Conservation (phyloP, 2,113 vertebrate species). For the Spermophilus dauricus region DNA sequence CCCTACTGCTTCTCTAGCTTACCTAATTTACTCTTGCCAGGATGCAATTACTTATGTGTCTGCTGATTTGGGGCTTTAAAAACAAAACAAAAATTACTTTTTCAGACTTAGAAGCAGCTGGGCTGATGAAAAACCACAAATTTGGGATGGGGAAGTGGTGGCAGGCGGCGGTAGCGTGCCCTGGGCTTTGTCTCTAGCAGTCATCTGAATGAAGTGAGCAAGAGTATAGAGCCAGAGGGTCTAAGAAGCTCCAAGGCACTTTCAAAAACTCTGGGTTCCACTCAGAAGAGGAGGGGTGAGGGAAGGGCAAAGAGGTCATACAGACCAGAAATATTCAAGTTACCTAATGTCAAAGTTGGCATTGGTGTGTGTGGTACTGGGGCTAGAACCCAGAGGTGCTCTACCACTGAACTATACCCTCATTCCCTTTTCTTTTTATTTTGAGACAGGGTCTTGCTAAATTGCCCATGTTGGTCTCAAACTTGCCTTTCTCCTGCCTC, state of each 20-base stretch:
- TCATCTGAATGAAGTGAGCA: background rate
- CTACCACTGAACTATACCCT: too few relatives aligned
- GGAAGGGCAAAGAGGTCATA: background rate
- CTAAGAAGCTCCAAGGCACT: background rate
- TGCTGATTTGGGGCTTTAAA: background rate
- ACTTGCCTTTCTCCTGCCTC: too few relatives aligned
- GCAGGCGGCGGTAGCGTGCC: background rate
- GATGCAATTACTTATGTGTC: conserved; percentile 12
- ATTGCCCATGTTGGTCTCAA: too few relatives aligned
- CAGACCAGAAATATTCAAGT: background rate
- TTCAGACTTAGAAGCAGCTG: conserved; percentile 10
- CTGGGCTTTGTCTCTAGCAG: background rate
- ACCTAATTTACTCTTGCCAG: conserved; percentile 57
- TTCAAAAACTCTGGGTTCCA: background rate
- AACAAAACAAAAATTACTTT: background rate
- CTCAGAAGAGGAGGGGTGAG: background rate
- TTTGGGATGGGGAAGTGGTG: background rate
- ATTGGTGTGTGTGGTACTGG: too few relatives aligned
- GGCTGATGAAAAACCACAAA: conserved; percentile 3
- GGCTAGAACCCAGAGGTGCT: too few relatives aligned
- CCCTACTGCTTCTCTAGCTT: conserved; percentile 42
- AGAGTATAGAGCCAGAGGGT: background rate
- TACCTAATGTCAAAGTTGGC: background rate
- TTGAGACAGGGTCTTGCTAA: too few relatives aligned
- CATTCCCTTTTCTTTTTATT: too few relatives aligned